Evolutionary conservation across 2,113 vertebrate genomes (phyloP).

Genomic region (Rhodinocichla rosea): DNA sequence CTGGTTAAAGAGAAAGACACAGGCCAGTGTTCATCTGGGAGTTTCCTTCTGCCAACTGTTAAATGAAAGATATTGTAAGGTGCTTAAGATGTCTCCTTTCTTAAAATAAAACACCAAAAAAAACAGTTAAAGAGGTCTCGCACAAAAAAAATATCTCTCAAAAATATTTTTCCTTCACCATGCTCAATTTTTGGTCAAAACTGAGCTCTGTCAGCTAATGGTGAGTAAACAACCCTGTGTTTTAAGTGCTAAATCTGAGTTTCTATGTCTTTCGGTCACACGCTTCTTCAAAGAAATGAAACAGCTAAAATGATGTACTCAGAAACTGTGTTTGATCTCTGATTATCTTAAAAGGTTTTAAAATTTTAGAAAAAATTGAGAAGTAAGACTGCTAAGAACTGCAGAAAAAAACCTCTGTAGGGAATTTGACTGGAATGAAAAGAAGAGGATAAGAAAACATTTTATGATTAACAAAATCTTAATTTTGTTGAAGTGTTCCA

Average conservation of each 20-base stretch:
- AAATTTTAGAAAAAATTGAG: constrained; percentile 28
- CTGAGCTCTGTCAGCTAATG: not conserved
- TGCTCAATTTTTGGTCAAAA: not conserved
- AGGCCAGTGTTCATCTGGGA: constrained; percentile 74
- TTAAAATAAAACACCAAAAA: not conserved
- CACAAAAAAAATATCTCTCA: not conserved
- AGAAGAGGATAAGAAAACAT: not conserved
- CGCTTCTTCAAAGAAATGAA: not conserved
- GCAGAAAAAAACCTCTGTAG: not conserved
- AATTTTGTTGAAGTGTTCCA: not conserved
- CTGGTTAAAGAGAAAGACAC: constrained; percentile 92
- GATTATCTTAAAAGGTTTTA: constrained; percentile 63
- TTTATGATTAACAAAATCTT: not conserved
- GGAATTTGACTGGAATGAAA: constrained; percentile 6
- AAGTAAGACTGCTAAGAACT: constrained; percentile 22
- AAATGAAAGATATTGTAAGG: constrained; percentile 81
- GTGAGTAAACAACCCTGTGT: not conserved
- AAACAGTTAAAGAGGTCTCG: constrained; percentile 8
- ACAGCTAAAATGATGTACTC: not conserved
- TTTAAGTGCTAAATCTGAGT: not conserved
- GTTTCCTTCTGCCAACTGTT: constrained; percentile 74
- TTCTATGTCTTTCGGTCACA: not conserved
- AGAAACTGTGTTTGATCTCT: not conserved
- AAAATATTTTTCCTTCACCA: not conserved
- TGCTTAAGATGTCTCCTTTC: constrained; percentile 70